A percentile compares a stretch with the other conserved stretches of the same genome.
phyloP scores from a whole-genome alignment of 2,113 vertebrate species.

The Galemys pyrenaicus region DNA sequence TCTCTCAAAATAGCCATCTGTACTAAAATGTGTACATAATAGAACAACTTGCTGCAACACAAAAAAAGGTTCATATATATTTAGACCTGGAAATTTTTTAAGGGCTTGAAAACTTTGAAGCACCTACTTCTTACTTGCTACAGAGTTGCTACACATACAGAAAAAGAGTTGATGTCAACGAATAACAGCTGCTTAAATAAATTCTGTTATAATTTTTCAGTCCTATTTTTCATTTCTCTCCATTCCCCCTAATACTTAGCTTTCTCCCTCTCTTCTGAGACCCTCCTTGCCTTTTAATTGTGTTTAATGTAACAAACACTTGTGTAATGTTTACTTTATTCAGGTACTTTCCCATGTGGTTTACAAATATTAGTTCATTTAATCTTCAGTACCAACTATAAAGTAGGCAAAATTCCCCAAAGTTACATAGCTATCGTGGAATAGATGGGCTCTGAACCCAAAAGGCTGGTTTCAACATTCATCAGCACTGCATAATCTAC shows the following conservation, averaged over 20 bases:
- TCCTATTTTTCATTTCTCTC: background rate
- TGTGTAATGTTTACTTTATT: background rate
- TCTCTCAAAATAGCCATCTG: conserved; percentile 73
- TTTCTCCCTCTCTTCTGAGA: background rate
- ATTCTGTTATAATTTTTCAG: no score
- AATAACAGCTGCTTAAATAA: background rate
- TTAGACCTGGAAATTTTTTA: conserved; percentile 54
- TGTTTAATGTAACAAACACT: background rate
- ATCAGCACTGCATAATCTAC: background rate
- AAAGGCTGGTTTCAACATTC: background rate
- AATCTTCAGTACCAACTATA: background rate
- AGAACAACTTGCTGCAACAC: conserved; percentile 33
- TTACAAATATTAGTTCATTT: background rate
- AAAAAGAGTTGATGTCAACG: background rate
- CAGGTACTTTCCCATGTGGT: background rate
- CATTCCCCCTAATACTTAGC: background rate
- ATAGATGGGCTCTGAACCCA: background rate
- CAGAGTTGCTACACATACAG: background rate
- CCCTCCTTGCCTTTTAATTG: background rate
- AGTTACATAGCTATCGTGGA: background rate
- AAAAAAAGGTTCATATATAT: conserved; percentile 31
- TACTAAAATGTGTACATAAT: conserved; percentile 69
- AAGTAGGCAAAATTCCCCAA: background rate
- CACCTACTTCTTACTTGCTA: background rate
- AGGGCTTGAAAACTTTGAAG: conserved; percentile 45